Conservation (phyloP, 2,888 invertebrate species). For the Operophtera brumata region DNA sequence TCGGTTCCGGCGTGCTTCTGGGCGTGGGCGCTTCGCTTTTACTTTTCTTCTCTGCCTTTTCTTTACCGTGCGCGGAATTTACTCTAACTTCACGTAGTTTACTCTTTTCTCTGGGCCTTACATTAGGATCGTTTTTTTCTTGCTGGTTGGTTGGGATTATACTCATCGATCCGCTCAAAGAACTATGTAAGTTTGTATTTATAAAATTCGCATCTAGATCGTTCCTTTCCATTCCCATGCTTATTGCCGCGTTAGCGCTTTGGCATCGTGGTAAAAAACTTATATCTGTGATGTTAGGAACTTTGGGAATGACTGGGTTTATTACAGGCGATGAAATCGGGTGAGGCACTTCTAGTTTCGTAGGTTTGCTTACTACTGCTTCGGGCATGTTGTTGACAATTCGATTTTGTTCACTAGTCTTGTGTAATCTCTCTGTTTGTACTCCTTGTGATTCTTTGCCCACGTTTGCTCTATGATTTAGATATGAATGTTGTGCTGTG, state of each 20-base stretch:
- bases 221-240: slow-evolving; percentile 63
- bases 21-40: slow-evolving; percentile 61
- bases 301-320: slow-evolving; percentile 71
- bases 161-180: slow-evolving; percentile 61
- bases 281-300: slow-evolving; percentile 66
- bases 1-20: slow-evolving; percentile 69
- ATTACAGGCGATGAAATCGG: slow-evolving; percentile 75
- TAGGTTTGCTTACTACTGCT: slow-evolving; percentile 58
- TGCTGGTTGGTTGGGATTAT: slow-evolving; percentile 55
- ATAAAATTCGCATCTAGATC: slow-evolving; percentile 62
- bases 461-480: slow-evolving; percentile 60
- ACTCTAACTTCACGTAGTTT: slow-evolving; percentile 73
- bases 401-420: slow-evolving; percentile 59
- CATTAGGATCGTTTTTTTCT: slow-evolving; percentile 62
- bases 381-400: slow-evolving; percentile 56
- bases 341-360: slow-evolving; percentile 74
- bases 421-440: slow-evolving; percentile 64
- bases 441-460: slow-evolving; percentile 68
- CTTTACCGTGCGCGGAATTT: slow-evolving; percentile 75
- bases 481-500: slow-evolving; percentile 60
- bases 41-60: slow-evolving; percentile 69
- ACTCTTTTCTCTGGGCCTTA: slow-evolving; percentile 71
- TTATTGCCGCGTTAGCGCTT: slow-evolving; percentile 71
- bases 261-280: slow-evolving; percentile 74
- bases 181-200: slow-evolving; percentile 56